Evolutionary conservation across 2,797 vertebrate species (phyloP).

Genomic region (Melanotaenia nigrans): DNA sequence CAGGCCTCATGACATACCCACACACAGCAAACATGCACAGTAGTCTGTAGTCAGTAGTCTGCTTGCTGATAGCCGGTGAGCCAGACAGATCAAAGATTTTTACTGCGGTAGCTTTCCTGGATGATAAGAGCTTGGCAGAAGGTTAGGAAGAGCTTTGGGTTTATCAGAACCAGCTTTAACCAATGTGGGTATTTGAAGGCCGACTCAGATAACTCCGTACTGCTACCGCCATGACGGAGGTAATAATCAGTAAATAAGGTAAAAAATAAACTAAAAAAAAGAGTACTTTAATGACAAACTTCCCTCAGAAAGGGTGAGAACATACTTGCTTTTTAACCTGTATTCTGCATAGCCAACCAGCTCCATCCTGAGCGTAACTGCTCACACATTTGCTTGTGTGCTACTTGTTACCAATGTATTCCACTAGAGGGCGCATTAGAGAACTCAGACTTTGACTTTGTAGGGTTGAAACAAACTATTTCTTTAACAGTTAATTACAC

Average conservation of each 20-base stretch:
- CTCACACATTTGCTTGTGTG: background rate
- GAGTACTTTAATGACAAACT: background rate
- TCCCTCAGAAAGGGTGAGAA: background rate
- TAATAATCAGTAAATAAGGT: background rate
- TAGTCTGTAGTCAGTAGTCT: constrained; percentile 55
- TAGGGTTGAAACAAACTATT: background rate
- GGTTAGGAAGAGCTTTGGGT: constrained; percentile 56
- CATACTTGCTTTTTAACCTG: background rate
- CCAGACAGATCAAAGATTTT: constrained; percentile 73
- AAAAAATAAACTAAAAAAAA: background rate
- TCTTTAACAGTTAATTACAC: too few relatives aligned
- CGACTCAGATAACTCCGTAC: constrained; percentile 31
- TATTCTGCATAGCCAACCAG: background rate
- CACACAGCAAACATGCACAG: constrained; percentile 61
- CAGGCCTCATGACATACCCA: constrained; percentile 74
- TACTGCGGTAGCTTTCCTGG: constrained; percentile 55
- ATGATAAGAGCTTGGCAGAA: constrained; percentile 70
- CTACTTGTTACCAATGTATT: too few relatives aligned
- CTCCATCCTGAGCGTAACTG: background rate
- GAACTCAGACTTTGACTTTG: background rate
- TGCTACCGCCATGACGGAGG: constrained; percentile 6
- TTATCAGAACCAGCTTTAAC: constrained; percentile 58
- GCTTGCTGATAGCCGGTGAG: constrained; percentile 65
- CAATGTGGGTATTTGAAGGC: constrained; percentile 40
- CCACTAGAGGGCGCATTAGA: too few relatives aligned